Conservation (phyloP, 2,888 invertebrate species). For the Baccha elongata region DNA sequence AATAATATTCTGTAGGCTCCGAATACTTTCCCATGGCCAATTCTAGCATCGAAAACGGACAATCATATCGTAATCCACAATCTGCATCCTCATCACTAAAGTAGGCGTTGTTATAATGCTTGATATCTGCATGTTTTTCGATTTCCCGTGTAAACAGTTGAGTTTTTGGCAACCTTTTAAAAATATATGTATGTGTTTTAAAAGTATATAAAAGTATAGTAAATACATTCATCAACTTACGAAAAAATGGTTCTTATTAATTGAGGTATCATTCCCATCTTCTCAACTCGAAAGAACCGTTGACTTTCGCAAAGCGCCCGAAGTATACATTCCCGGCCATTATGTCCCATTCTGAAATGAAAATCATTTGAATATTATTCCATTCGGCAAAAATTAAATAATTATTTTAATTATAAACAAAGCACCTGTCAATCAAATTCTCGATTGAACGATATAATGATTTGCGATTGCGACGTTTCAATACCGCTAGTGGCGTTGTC, state of each 20-base stretch:
- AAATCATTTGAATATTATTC: conserved; percentile 4
- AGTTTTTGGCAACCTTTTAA: conserved; percentile 86
- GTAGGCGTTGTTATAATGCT: conserved; percentile 87
- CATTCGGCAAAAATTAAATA: too few relatives aligned
- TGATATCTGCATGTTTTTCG: conserved; percentile 86
- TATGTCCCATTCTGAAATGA: conserved; percentile 88
- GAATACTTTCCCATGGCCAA: conserved; percentile 86
- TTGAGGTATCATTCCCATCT: conserved; percentile 87
- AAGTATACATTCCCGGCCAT: conserved; percentile 88
- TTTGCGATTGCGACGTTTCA: conserved; percentile 83
- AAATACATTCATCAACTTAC: conserved; percentile 82
- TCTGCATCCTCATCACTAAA: conserved; percentile 82
- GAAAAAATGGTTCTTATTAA: conserved; percentile 88
- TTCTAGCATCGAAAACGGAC: conserved; percentile 89
- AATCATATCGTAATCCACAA: conserved; percentile 85
- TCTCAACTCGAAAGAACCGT: conserved; percentile 86
- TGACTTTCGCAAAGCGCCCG: conserved; percentile 90
- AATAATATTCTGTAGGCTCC: conserved; percentile 77
- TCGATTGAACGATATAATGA: conserved; percentile 78
- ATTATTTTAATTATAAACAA: conserved; percentile 2
- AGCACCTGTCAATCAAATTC: conserved; percentile 86
- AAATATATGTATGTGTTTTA: not conserved
- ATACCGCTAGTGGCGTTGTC: conserved; percentile 77
- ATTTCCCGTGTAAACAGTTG: conserved; percentile 86
- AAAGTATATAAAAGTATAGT: not conserved